Base-by-base conservation (phyloP, 2,113 vertebrate genomes). In the Dicaeum eximium region DNA sequence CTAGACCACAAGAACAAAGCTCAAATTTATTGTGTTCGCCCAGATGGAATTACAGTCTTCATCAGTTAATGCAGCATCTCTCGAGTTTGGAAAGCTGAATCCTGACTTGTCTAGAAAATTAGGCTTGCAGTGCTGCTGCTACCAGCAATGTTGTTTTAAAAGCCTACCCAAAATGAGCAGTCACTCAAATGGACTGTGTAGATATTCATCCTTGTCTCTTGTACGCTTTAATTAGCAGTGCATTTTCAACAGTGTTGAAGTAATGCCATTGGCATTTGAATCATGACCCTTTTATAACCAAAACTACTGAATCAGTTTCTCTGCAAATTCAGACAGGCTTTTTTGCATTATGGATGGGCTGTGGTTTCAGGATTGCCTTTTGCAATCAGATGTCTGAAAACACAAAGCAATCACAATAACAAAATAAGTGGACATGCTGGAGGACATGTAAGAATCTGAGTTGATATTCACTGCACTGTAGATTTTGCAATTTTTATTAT, bases 11-110 rank as follows among this genome's bases (percentile, higher is more conserved):
- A 78, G 60, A 96, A 77, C 78, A 95, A 86, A 91, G 79, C 69
- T 92, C 66, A 62, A 80, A 67, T 84, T 91, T 69, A 66, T 90
- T 3, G 3, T 61, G 61, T 60, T 95, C 13, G 35, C 28, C 51
- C 23, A 54, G 93, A 47, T 95, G 90, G 65, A 96, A 96, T 96
- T 95, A 94, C 93, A 88, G 19, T 80, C 93, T 94, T 90, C 47
- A 96, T 95, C 90, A 94, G 92, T 94, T 95, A 94, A 77, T 84
- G 82, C 56, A 78, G 48, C 30, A 30, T 80, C 84, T 88, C 82
- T 90, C 64, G 73, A 31, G 44, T 83, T 67, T 28, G 30, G 75
- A 88, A 96, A 94, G 72, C 31, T 92, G 79, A 95, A 73, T 90
- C 79, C 56, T 48, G 56, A 54, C 69, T 58, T 90, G 71, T 88